A percentile compares a stretch with the other conserved stretches of the same genome.
Evolutionary conservation across 2,888 invertebrate species (phyloP).

Genomic region (Meteorus cinctellus): DNA sequence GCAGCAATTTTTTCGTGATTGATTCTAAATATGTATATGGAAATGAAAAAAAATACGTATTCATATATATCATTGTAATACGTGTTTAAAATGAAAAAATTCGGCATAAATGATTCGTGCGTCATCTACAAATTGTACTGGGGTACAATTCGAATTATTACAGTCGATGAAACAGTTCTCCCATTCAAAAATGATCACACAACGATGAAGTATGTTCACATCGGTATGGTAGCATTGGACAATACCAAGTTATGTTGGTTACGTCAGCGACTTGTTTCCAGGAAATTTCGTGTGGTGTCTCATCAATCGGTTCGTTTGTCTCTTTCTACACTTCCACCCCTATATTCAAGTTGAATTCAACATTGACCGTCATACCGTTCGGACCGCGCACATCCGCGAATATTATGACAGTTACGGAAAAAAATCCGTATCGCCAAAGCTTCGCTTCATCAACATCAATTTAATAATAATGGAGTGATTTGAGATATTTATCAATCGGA

Average conservation of each 20-base stretch:
- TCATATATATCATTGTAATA: not conserved
- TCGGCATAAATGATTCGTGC: not conserved
- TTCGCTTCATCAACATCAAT: conserved; percentile 21
- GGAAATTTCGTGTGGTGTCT: conserved; percentile 2
- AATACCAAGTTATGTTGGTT: not conserved
- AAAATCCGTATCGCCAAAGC: not conserved
- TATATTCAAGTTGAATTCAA: conserved; percentile 68
- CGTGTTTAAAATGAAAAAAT: not conserved
- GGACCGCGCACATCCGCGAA: conserved; percentile 55
- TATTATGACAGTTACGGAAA: conserved; percentile 45
- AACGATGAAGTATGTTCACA: conserved; percentile 1
- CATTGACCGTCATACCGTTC: conserved; percentile 66
- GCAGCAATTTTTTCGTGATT: not conserved
- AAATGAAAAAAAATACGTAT: not conserved
- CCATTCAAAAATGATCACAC: not conserved
- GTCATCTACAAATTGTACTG: not conserved
- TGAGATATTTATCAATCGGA: not conserved
- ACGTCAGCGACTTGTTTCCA: conserved; percentile 25
- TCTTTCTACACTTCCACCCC: conserved; percentile 54
- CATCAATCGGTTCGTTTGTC: conserved; percentile 32
- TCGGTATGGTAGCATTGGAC: conserved; percentile 4
- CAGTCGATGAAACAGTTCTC: not conserved
- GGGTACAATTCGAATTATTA: not conserved
- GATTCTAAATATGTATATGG: not conserved
- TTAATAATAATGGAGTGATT: conserved; percentile 24